Conservation (phyloP, 2,797 vertebrate species). For the Ceryle rudis region DNA sequence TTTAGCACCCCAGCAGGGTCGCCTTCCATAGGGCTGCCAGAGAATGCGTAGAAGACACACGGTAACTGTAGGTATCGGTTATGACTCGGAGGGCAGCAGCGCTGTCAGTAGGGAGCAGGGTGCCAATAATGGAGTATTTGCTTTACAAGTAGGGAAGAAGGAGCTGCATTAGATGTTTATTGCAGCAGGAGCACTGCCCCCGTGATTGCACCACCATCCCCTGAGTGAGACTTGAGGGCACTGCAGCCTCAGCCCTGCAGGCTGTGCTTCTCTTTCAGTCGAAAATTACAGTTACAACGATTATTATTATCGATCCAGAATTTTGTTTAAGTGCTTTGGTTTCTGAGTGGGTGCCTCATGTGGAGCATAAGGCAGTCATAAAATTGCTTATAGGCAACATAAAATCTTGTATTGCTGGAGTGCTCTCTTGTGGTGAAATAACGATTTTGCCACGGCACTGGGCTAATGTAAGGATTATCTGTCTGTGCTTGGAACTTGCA, state of each 20-base stretch:
- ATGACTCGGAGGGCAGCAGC: neutral
- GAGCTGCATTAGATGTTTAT: neutral
- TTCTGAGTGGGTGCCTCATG: constrained; percentile 1
- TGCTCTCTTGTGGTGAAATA: constrained; percentile 77
- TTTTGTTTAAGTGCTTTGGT: constrained; percentile 42
- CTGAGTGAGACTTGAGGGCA: neutral
- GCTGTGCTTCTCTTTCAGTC: neutral
- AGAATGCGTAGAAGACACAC: fast-evolving
- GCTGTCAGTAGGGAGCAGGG: neutral
- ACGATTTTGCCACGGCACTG: constrained; percentile 7
- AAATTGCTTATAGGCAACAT: constrained; percentile 2
- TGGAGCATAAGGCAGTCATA: neutral
- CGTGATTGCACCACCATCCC: neutral
- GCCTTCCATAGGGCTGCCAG: neutral
- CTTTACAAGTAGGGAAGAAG: neutral
- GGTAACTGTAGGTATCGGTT: neutral
- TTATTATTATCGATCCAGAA: constrained; percentile 45
- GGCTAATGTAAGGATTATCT: constrained; percentile 34
- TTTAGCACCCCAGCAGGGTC: neutral
- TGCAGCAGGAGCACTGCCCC: neutral
- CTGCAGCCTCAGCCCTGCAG: neutral
- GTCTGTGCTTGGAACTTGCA: neutral
- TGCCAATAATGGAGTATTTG: neutral
- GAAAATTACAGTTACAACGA: constrained; percentile 24
- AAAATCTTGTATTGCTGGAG: constrained; percentile 64